phyloP scores from a whole-genome alignment of 2,888 invertebrate genomes.

The Heliconius charithonia region DNA sequence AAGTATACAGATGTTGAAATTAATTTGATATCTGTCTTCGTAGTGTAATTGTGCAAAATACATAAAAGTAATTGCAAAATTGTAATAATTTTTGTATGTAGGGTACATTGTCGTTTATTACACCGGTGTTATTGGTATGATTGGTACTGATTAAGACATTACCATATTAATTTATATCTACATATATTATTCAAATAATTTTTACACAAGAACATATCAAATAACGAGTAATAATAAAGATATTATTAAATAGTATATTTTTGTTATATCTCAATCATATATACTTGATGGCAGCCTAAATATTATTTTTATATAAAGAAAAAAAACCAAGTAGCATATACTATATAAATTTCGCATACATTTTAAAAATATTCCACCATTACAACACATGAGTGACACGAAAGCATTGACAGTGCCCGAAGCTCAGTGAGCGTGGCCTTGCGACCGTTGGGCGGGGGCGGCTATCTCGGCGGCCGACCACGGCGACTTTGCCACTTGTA shows the following conservation, averaged over 20 bases:
- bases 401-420: constrained; percentile 56
- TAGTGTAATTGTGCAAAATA: constrained; percentile 7
- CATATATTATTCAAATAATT: neutral
- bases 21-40: neutral
- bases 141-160: neutral
- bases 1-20: neutral
- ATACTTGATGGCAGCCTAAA: neutral
- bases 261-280: neutral
- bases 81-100: neutral
- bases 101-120: neutral
- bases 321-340: neutral
- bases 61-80: constrained; percentile 8
- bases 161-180: neutral
- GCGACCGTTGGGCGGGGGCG: constrained; percentile 75
- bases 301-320: neutral
- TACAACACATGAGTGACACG: constrained; percentile 49
- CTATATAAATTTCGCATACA: constrained; percentile 6
- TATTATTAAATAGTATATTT: neutral
- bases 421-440: constrained; percentile 74
- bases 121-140: neutral
- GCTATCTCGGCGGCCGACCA: constrained; percentile 65
- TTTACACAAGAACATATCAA: neutral
- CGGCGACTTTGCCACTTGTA: constrained; percentile 67
- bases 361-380: constrained; percentile 28
- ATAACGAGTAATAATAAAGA: neutral